Evolutionary conservation across 2,888 invertebrate genomes (phyloP), one percentile per base, ranked within the genome.

Genomic region (Alloscopus bannaensis): DNA sequence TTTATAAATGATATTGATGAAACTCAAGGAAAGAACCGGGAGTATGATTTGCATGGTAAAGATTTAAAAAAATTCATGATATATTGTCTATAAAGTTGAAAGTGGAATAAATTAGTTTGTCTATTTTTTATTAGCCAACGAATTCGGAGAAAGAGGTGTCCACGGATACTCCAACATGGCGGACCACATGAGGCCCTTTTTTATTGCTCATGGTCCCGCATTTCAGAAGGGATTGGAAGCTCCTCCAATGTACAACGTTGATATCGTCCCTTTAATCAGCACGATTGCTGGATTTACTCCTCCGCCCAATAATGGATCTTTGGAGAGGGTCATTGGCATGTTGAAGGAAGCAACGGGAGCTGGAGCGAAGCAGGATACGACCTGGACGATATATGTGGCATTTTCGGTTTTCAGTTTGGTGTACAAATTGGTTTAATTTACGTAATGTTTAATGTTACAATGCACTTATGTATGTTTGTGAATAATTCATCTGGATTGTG

Each of bases 321-420:
- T 40, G 8, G 8, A 8, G 11, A 40, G 13, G 8, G 40, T 40
- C 11, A 40, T 11, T 8, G 40, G 13, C 40, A 40, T 40, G 40
- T 28, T 73, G 0, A 36, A 55, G 40, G 11, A 40, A 40, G 40
- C 40, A 40, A 40, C 40, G n/a, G n/a, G n/a, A n/a, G n/a, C n/a
- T n/a, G n/a, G n/a, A n/a, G n/a, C n/a, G n/a, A n/a, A n/a, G n/a
- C n/a, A n/a, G n/a, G n/a, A n/a, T n/a, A n/a, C n/a, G n/a, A n/a
- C n/a, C n/a, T n/a, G n/a, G n/a, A n/a, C n/a, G n/a, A n/a, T n/a
- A n/a, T n/a, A n/a, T n/a, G n/a, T n/a, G n/a, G n/a, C n/a, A n/a
- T n/a, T n/a, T n/a, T n/a, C n/a, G n/a, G n/a, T n/a, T n/a, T n/a
- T n/a, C n/a, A n/a, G n/a, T n/a, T n/a, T n/a, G n/a, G n/a, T n/a